Percentiles rank a stretch among this genome's conserved stretches.
phyloP scores from a whole-genome alignment of 1,140 invertebrate species.

The Trichonephila clavipes region DNA sequence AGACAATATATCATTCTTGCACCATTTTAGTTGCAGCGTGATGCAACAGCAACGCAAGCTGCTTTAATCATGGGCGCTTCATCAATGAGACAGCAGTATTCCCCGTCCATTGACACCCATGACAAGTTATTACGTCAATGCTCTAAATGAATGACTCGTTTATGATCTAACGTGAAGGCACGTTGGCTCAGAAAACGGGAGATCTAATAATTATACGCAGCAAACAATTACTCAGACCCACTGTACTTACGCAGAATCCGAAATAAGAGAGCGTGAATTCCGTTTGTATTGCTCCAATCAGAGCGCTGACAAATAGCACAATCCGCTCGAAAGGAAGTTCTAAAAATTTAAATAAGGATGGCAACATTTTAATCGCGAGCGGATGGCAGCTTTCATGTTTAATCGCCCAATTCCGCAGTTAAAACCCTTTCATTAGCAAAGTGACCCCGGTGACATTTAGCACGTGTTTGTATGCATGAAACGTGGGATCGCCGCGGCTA shows the following conservation, averaged over 20 bases:
- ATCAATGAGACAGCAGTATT: background rate
- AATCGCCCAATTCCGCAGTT: background rate
- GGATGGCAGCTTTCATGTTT: conserved; percentile 16
- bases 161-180: background rate
- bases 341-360: background rate
- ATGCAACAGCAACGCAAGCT: background rate
- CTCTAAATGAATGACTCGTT: background rate
- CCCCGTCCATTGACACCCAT: background rate
- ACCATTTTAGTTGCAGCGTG: background rate
- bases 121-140: background rate
- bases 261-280: background rate
- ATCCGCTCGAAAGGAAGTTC: background rate
- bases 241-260: background rate
- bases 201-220: background rate
- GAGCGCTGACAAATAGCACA: background rate
- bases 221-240: background rate
- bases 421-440: background rate
- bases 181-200: background rate
- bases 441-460: background rate
- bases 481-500: background rate
- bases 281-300: background rate
- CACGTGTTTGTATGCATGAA: background rate
- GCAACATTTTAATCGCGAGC: background rate
- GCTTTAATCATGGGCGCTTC: background rate
- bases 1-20: background rate